A percentile compares a stretch with the other conserved stretches of the same genome.
Evolutionary conservation across 2,113 vertebrate genomes (phyloP).

Genomic region (Azemiops feae): DNA sequence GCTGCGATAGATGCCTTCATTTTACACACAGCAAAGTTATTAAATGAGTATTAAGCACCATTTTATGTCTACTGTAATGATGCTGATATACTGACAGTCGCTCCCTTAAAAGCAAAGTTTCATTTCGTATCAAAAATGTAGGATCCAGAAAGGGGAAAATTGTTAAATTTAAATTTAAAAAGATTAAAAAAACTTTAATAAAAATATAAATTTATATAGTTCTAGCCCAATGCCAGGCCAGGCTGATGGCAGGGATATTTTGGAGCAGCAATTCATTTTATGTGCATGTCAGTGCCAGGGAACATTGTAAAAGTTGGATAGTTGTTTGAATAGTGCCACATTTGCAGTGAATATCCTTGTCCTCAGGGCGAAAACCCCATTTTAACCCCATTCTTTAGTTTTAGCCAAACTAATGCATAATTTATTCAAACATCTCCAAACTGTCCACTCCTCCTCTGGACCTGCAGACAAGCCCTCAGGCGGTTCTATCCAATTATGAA

Average conservation of each 20-base stretch:
- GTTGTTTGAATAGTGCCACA: neutral
- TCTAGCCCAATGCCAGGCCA: neutral
- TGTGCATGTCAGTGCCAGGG: neutral
- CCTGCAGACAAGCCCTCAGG: neutral
- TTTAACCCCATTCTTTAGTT: neutral
- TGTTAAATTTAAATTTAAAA: neutral
- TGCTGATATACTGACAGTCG: neutral
- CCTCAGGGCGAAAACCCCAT: neutral
- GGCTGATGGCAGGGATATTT: neutral
- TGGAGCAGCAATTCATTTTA: neutral
- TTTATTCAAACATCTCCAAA: neutral
- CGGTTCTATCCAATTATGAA: neutral
- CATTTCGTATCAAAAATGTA: neutral
- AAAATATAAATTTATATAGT: neutral
- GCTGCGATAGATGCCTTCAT: neutral
- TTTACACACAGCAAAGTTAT: constrained; percentile 13
- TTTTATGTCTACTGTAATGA: constrained; percentile 10
- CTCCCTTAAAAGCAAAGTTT: neutral
- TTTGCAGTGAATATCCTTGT: neutral
- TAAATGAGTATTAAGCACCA: neutral
- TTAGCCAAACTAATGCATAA: neutral
- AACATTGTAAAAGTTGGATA: neutral
- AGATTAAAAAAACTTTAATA: neutral
- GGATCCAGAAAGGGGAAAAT: neutral
- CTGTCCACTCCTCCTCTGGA: neutral